Percentiles rank a stretch among this genome's conserved stretches.
These are phyloP conservation scores for Drosophila mayaguana DNA, from an alignment of 2,888 invertebrate genomes.

Conservation along the genomic window DNA sequence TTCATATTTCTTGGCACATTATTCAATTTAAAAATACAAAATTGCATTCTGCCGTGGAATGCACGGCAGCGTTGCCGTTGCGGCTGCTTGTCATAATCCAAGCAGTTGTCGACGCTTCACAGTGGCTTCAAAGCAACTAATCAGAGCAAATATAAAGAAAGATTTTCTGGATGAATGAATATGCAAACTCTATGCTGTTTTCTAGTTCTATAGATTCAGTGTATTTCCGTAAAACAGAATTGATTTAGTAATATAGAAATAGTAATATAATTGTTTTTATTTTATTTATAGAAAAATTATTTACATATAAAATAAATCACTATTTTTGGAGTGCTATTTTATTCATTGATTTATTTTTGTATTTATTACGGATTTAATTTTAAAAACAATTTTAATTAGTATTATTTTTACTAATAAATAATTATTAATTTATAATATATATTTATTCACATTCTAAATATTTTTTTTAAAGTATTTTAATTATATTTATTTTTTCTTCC, in stretches of 20 bases:
- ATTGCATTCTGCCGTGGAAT: slow-evolving; percentile 77
- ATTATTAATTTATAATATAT: neutral
- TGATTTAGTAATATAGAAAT: no score
- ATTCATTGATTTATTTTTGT: no score
- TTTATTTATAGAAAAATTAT: no score
- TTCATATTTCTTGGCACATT: slow-evolving; percentile 77
- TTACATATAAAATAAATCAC: no score
- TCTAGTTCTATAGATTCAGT: neutral
- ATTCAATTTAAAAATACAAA: slow-evolving; percentile 76
- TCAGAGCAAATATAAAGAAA: neutral
- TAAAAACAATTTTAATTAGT: neutral
- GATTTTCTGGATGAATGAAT: neutral
- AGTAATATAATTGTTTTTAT: no score
- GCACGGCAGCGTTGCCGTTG: slow-evolving; percentile 61
- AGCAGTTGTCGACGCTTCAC: slow-evolving; percentile 58
- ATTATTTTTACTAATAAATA: neutral
- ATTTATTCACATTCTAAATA: neutral
- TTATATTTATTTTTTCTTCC: neutral
- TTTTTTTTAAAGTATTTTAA: no score
- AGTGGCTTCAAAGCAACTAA: slow-evolving; percentile 27
- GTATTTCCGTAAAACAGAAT: no score
- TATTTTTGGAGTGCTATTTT: no score
- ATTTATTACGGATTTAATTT: no score
- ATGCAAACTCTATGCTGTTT: neutral
- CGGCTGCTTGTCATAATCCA: slow-evolving; percentile 74